phyloP scores from a whole-genome alignment of 2,113 vertebrate genomes.

The Neopipo cinnamomea region DNA sequence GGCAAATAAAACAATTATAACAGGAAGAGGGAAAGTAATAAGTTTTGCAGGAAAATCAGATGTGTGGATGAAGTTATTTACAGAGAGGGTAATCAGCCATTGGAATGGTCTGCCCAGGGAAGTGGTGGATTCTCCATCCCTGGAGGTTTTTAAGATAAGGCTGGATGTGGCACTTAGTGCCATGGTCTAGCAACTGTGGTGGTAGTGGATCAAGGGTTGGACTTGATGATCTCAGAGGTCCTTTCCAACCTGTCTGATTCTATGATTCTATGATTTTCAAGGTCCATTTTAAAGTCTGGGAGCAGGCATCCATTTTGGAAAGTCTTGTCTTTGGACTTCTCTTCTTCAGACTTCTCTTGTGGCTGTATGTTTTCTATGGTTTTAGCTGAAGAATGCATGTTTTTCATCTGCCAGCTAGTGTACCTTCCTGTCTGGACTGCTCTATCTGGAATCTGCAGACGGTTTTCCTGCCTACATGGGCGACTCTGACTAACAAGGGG shows the following conservation, averaged over 20 bases:
- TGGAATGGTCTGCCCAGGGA: too few relatives aligned
- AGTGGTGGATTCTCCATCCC: too few relatives aligned
- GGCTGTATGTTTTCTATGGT: neutral
- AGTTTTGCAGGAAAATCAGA: neutral
- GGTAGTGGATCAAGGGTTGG: too few relatives aligned
- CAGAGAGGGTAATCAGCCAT: too few relatives aligned
- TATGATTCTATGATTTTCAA: too few relatives aligned
- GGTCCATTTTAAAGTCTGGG: neutral
- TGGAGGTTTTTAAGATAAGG: too few relatives aligned
- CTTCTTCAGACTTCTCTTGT: neutral
- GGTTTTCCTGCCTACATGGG: neutral
- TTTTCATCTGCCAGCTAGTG: neutral
- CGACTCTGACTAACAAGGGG: neutral
- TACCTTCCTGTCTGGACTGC: neutral
- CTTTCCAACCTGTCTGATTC: too few relatives aligned
- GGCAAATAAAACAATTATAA: neutral
- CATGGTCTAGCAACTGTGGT: too few relatives aligned
- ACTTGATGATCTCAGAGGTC: too few relatives aligned
- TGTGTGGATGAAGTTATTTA: neutral
- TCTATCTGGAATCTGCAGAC: neutral
- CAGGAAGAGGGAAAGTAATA: neutral
- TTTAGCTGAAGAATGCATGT: neutral
- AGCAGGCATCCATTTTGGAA: neutral
- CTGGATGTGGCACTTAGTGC: too few relatives aligned
- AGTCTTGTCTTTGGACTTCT: neutral